Percentiles rank a stretch among this genome's conserved stretches.
These are phyloP conservation scores for Myotis brandtii DNA, from an alignment of 2,113 vertebrate species.

Conservation along the genomic window DNA sequence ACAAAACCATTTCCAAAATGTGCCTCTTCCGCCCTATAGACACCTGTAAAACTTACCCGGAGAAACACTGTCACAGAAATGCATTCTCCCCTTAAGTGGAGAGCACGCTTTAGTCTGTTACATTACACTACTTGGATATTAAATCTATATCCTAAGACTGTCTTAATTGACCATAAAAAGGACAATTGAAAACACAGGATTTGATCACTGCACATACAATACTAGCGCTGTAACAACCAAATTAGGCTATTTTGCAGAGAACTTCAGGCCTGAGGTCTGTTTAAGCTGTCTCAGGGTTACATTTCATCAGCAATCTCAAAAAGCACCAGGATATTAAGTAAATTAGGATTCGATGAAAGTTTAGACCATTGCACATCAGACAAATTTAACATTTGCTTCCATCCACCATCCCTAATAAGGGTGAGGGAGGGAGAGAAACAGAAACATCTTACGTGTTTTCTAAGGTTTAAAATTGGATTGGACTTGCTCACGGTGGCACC, in stretches of 20 bases:
- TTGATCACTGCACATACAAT: conserved; percentile 42
- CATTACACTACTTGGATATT: conserved; percentile 23
- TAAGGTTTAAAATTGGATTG: conserved; percentile 44
- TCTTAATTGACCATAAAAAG: conserved; percentile 79
- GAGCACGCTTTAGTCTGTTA: conserved; percentile 22
- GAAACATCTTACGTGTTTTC: conserved; percentile 37
- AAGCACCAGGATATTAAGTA: conserved; percentile 64
- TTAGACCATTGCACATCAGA: neutral
- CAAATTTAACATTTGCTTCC: conserved; percentile 53
- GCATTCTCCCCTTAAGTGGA: conserved; percentile 28
- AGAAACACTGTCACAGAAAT: conserved; percentile 27
- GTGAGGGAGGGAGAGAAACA: neutral
- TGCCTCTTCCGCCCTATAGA: conserved; percentile 45
- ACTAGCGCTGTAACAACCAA: neutral
- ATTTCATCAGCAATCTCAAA: conserved; percentile 54
- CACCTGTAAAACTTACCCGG: conserved; percentile 37
- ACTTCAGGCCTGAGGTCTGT: neutral
- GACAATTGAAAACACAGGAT: conserved; percentile 70
- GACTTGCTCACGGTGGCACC: conserved; percentile 56
- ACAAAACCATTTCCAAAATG: conserved; percentile 70
- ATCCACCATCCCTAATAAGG: neutral
- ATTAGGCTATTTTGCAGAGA: conserved; percentile 26
- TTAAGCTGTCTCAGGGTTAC: conserved; percentile 42
- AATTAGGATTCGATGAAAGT: conserved; percentile 71
- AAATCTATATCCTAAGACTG: conserved; percentile 67